These are phyloP conservation scores for Microtus pennsylvanicus DNA, from an alignment of 2,113 vertebrate species.

Conservation along the genomic window DNA sequence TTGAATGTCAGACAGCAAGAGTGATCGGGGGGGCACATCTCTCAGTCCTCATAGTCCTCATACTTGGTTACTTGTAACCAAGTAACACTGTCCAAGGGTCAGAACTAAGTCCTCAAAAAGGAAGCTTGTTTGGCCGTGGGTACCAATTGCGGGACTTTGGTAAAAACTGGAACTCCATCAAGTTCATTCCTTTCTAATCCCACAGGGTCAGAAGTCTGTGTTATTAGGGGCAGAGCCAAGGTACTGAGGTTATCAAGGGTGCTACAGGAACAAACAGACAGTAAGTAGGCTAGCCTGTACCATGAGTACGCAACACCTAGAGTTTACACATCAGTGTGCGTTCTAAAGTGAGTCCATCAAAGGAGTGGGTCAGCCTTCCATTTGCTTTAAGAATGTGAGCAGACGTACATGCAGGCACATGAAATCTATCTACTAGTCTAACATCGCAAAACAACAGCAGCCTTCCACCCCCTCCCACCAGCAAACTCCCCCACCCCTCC, in stretches of 20 bases:
- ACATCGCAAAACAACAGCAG: neutral
- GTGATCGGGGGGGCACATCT: neutral
- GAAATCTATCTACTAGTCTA: neutral
- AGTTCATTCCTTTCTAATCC: neutral
- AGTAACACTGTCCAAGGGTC: neutral
- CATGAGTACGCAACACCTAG: neutral
- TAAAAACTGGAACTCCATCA: neutral
- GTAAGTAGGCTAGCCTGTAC: neutral
- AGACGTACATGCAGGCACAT: neutral
- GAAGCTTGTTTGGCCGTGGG: neutral
- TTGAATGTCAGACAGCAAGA: neutral
- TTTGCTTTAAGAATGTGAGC: neutral
- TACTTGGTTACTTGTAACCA: neutral
- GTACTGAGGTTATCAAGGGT: neutral
- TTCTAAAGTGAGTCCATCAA: neutral
- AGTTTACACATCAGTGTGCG: neutral
- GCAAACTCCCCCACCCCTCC: neutral
- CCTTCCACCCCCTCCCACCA: neutral
- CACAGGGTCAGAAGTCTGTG: neutral
- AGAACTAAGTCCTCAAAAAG: neutral
- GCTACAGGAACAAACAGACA: neutral
- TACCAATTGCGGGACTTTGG: too few relatives aligned
- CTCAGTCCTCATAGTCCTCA: accelerated
- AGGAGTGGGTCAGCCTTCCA: neutral
- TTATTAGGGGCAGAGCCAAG: neutral